Conservation (phyloP, 2,888 invertebrate genomes). For the Thymelicus sylvestris region DNA sequence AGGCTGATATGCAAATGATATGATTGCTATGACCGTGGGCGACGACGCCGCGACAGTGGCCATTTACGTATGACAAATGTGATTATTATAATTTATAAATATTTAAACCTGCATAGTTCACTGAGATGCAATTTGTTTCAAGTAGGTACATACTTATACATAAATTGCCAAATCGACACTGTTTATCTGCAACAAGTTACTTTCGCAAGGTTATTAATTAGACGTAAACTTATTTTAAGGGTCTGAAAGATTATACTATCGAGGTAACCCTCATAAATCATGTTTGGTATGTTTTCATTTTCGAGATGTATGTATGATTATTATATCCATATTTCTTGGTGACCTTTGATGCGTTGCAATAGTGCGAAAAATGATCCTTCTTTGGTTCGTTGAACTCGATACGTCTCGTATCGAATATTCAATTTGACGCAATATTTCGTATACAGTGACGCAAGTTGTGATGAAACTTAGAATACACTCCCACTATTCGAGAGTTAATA, state of each 20-base stretch:
- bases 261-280: neutral
- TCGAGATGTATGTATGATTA: neutral
- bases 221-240: neutral
- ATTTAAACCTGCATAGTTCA: too few species aligned
- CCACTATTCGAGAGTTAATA: constrained; percentile 14
- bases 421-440: constrained; percentile 26
- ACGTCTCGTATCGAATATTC: constrained; percentile 21
- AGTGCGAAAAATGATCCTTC: constrained; percentile 20
- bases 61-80: too few species aligned
- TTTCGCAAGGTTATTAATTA: neutral
- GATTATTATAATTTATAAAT: too few species aligned
- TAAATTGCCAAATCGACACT: too few species aligned
- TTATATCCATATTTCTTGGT: neutral
- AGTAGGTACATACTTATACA: too few species aligned
- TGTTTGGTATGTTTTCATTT: neutral
- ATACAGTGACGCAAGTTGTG: constrained; percentile 10
- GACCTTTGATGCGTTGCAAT: neutral
- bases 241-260: neutral
- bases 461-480: constrained; percentile 12
- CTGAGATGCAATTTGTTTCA: too few species aligned
- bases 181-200: too few species aligned
- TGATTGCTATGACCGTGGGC: too few species aligned
- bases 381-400: constrained; percentile 18
- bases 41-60: too few species aligned
- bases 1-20: too few species aligned